Conservation (phyloP, 2,797 vertebrate species). For the Silurus lanzhouensis region DNA sequence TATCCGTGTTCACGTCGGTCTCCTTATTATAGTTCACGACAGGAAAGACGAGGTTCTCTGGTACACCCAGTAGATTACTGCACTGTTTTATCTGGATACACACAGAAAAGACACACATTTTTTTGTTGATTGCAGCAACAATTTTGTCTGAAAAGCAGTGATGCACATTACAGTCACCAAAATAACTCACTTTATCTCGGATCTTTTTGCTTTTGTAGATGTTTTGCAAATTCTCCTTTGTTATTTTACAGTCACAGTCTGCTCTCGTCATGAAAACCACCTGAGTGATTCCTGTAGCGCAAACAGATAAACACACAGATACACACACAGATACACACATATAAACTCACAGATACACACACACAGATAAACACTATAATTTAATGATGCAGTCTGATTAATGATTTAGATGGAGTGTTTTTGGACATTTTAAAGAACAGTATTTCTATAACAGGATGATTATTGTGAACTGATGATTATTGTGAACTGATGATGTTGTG, state of each 20-base stretch:
- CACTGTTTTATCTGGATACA: slow-evolving; percentile 35
- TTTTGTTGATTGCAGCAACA: too few species aligned
- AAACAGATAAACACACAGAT: background rate
- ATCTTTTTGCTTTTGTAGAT: slow-evolving; percentile 19
- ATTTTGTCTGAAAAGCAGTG: too few species aligned
- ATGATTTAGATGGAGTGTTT: background rate
- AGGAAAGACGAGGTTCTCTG: slow-evolving; percentile 35
- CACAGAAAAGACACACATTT: background rate
- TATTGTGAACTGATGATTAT: too few species aligned
- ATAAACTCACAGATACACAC: too few species aligned
- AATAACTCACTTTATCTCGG: slow-evolving; percentile 42
- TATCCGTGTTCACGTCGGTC: background rate
- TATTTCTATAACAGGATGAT: too few species aligned
- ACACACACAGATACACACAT: too few species aligned
- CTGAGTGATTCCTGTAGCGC: slow-evolving; percentile 35
- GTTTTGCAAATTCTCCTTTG: slow-evolving; percentile 20
- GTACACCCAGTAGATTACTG: slow-evolving; percentile 23
- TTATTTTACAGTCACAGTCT: slow-evolving; percentile 2
- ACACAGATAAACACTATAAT: background rate
- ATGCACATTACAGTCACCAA: background rate
- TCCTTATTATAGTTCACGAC: slow-evolving; percentile 45
- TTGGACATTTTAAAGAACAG: too few species aligned
- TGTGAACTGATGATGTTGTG: too few species aligned
- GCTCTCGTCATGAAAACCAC: slow-evolving; percentile 36
- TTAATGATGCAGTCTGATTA: background rate